These are phyloP conservation scores for Ethmia dodecea DNA, from an alignment of 2,888 invertebrate species.

Conservation along the genomic window DNA sequence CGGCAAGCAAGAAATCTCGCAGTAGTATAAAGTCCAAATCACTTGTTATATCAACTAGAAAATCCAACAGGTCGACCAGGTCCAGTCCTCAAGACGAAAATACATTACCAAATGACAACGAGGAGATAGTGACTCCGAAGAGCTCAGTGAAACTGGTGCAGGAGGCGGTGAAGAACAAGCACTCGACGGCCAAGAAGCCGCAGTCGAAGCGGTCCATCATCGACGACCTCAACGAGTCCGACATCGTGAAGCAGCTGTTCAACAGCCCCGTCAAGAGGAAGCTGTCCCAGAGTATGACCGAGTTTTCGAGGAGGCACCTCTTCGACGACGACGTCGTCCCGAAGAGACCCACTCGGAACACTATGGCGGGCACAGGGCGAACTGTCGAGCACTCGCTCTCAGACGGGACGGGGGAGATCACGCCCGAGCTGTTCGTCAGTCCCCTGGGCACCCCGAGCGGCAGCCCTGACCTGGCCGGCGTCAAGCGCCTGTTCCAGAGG, in stretches of 20 bases:
- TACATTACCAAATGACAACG: constrained; percentile 23
- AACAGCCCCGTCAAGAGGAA: constrained; percentile 69
- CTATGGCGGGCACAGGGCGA: constrained; percentile 27
- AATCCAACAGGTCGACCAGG: constrained; percentile 28
- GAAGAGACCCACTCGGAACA: constrained; percentile 30
- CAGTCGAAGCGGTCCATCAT: constrained; percentile 63
- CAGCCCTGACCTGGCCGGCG: constrained; percentile 39
- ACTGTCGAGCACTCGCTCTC: constrained; percentile 32
- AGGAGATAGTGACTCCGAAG: constrained; percentile 52
- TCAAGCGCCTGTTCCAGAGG: constrained; percentile 40
- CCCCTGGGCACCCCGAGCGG: constrained; percentile 41
- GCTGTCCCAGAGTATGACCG: constrained; percentile 67
- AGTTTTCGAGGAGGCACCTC: constrained; percentile 47
- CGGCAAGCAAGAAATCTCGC: constrained; percentile 24
- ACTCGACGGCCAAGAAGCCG: constrained; percentile 69
- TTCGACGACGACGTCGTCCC: constrained; percentile 35
- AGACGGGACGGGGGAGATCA: constrained; percentile 31
- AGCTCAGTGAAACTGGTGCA: constrained; percentile 47
- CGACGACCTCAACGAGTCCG: constrained; percentile 58
- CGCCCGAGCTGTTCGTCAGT: constrained; percentile 54
- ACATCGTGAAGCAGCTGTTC: constrained; percentile 62
- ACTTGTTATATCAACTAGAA: constrained; percentile 23
- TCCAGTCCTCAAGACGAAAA: constrained; percentile 26
- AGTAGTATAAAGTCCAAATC: constrained; percentile 34
- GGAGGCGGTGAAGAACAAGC: constrained; percentile 62